Conservation (phyloP, 1,140 invertebrate genomes). For the Paralvinella palmiformis region DNA sequence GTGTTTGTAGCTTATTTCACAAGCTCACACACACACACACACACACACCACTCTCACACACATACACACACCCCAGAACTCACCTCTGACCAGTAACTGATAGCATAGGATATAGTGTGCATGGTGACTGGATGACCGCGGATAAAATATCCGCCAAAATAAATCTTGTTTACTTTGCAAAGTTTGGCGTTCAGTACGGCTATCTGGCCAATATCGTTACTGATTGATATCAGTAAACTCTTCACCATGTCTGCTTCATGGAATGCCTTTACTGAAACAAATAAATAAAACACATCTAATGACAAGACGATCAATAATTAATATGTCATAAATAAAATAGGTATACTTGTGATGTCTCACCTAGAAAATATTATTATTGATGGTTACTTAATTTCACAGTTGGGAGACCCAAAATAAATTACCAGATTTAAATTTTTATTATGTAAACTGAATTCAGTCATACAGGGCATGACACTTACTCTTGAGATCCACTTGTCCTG, state of each 20-base stretch:
- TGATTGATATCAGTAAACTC: slow-evolving; percentile 66
- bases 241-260: slow-evolving; percentile 60
- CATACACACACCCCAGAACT: slow-evolving; percentile 12
- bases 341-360: too few relatives aligned
- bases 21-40: too few relatives aligned
- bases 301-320: not conserved
- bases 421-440: too few relatives aligned
- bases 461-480: too few relatives aligned
- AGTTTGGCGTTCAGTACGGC: slow-evolving; percentile 66
- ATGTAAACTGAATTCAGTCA: too few relatives aligned
- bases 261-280: not conserved
- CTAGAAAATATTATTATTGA: too few relatives aligned
- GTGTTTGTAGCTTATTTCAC: not conserved
- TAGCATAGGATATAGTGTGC: slow-evolving; percentile 67
- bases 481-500: too few relatives aligned
- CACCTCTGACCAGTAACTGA: slow-evolving; percentile 70
- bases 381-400: too few relatives aligned
- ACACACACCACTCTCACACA: not conserved
- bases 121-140: slow-evolving; percentile 70
- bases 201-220: slow-evolving; percentile 73
- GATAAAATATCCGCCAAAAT: slow-evolving; percentile 73
- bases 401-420: too few relatives aligned
- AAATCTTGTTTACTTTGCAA: slow-evolving; percentile 54
- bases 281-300: not conserved
- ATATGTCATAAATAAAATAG: too few relatives aligned